phyloP scores from a whole-genome alignment of 2,888 invertebrate species.

The Neoitamus cyanurus region DNA sequence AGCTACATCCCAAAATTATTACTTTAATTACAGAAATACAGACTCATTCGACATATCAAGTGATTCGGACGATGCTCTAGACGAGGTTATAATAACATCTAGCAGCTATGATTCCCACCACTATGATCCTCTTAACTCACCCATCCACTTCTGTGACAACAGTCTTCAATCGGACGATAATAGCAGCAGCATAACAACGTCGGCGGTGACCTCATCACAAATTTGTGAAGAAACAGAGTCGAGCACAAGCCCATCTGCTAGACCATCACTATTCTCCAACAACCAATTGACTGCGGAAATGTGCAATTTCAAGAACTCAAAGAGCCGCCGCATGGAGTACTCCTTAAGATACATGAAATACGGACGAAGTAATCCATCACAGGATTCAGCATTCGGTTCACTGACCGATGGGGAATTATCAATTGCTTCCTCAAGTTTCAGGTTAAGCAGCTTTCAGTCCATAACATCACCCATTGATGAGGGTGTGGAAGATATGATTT shows the following conservation, averaged over 20 bases:
- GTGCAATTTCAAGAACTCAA: constrained; percentile 66
- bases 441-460: constrained; percentile 66
- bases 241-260: constrained; percentile 22
- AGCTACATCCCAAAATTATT: neutral
- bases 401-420: constrained; percentile 66
- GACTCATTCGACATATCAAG: constrained; percentile 66
- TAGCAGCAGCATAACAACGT: constrained; percentile 55
- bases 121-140: constrained; percentile 63
- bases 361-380: constrained; percentile 66
- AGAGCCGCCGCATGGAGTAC: constrained; percentile 66
- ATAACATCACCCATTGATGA: constrained; percentile 66
- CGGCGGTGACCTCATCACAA: constrained; percentile 51
- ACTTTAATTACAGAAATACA: constrained; percentile 61
- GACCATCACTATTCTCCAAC: constrained; percentile 53
- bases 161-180: constrained; percentile 64
- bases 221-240: constrained; percentile 42
- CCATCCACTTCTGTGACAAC: constrained; percentile 65
- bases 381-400: constrained; percentile 66
- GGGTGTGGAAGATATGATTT: constrained; percentile 65
- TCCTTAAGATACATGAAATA: constrained; percentile 65
- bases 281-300: constrained; percentile 65
- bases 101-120: constrained; percentile 58
- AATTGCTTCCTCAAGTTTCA: constrained; percentile 65
- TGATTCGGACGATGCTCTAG: constrained; percentile 65
- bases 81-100: constrained; percentile 64